Evolutionary conservation across 2,113 vertebrate species (phyloP), one percentile per base, ranked within the genome.

Genomic region (Astur gentilis): DNA sequence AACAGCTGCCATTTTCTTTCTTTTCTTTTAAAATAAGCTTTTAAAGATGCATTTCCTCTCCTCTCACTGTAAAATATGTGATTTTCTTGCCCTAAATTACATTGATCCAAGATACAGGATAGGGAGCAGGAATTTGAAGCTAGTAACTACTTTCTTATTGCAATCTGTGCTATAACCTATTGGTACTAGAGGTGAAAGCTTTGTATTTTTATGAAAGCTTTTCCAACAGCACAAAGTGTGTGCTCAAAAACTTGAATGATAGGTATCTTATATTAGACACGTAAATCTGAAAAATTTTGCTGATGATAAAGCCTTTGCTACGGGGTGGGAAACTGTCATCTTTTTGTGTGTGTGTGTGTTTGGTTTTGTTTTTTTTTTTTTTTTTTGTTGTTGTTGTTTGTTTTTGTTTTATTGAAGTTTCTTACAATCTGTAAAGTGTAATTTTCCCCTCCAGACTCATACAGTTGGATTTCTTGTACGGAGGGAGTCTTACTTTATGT

Each of bases 1-100:
- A 94, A 83, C 95, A 97, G 95, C 93, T 96, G 95, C 79, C 92
- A 93, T 97, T 95, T 96, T 97, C 87, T 94, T 94, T 67, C 61
- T 64, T 83, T 66, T 65, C 91, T 77, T 86, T 87, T 72, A 92
- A 87, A 96, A 87, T 65, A 87, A 89, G 36, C 44, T 91, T 97
- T 92, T 82, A 87, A 95, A 93, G 69, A 77, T 50, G 40, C 13
- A 50, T 91, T 97, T 96, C 87, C 83, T 94, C 31, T 91, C 54
- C 80, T 91, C 40, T 76, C 40, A 22, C 69, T 87, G 38, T 78
- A 69, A 93, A 95, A 84, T 44, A 57, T 12, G 38, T 60, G 50
- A 32, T 60, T 81, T 92, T 92, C 49, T 87, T 94, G 36, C 40
- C 70, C 36, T 91, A 82, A 93, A 76, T 95, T 94, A 69, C 36